Evolutionary conservation across 92 coral and sea anemone genomes (phyloP), one percentile per base, ranked within the genome.

Genomic region (Muricea muricata): DNA sequence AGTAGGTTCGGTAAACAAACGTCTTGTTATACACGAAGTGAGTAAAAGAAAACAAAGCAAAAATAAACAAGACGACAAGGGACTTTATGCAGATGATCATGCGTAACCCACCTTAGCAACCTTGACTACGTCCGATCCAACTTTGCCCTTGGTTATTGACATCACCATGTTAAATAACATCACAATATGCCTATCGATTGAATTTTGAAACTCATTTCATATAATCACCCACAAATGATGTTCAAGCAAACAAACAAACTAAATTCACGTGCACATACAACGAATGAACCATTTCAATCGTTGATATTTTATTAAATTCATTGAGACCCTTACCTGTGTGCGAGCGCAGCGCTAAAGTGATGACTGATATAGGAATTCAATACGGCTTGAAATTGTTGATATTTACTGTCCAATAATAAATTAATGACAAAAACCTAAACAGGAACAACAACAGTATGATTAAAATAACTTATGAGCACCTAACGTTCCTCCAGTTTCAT

Each of bases 331-430:
- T 92, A 96, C 98, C 93, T 93, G 91, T 94, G 92, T 18, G 99
- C 99, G 56, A 92, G 88, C 41, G 98, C 93, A 78, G 92, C 99
- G 61, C 98, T 96, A 89, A 96, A 96, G 75, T 96, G 99, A 78
- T 92, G 89, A 42, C 92, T 95, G 52, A 96, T 96, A 92, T 96
- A 96, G 15, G 97, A 89, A 61, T 94, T 94, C 15, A 96, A 91
- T 18, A 96, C 99, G 4, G 93, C 94, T 84, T 91, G 98, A 63
- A 96, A 96, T 57, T 96, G 99, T 60, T 96, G 97, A 86, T 96
- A 96, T 78, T 96, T 96, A 84, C 90, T 90, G 74, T 92, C 88
- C 57, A 97, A 87, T 4, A 96, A 88, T 69, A 96, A 87, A 73
- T 97, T 90, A 55, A 96, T 96, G 47, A 96, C 87, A 67, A 93